phyloP scores from a whole-genome alignment of 2,797 vertebrate genomes.

The Muscicapa striata region DNA sequence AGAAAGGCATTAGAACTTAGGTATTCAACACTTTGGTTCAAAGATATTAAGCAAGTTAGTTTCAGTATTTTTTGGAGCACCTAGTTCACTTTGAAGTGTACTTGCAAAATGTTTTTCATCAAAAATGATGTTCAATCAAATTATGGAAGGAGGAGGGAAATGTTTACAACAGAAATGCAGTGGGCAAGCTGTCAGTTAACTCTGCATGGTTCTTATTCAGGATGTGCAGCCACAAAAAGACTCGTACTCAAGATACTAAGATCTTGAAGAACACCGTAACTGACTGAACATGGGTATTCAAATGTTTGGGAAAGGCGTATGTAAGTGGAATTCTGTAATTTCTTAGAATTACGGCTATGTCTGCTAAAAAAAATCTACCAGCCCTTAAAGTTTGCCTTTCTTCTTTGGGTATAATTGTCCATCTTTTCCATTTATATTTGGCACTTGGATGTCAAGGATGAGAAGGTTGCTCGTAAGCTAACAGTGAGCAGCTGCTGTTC shows the following conservation, averaged over 20 bases:
- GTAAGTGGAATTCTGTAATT: background rate
- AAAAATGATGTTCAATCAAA: background rate
- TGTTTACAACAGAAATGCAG: background rate
- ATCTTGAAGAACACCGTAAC: background rate
- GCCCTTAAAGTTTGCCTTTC: background rate
- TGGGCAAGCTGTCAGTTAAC: background rate
- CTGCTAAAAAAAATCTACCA: background rate
- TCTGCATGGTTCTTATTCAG: background rate
- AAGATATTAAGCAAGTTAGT: background rate
- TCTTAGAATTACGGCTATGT: background rate
- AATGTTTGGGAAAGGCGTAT: background rate
- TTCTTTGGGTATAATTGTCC: background rate
- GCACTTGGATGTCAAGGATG: background rate
- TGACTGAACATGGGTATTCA: background rate
- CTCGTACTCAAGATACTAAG: background rate
- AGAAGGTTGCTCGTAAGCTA: background rate
- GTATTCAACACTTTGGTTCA: slow-evolving; percentile 19
- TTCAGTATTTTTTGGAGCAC: slow-evolving; percentile 30
- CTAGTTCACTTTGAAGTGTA: slow-evolving; percentile 2
- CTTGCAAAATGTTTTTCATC: slow-evolving; percentile 4
- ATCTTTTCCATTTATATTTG: background rate
- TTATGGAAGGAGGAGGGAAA: background rate
- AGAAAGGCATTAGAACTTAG: slow-evolving; percentile 14
- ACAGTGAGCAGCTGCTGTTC: background rate
- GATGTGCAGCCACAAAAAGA: background rate